Conservation (phyloP, 2,113 vertebrate genomes). For the Apaloderma vittatum region DNA sequence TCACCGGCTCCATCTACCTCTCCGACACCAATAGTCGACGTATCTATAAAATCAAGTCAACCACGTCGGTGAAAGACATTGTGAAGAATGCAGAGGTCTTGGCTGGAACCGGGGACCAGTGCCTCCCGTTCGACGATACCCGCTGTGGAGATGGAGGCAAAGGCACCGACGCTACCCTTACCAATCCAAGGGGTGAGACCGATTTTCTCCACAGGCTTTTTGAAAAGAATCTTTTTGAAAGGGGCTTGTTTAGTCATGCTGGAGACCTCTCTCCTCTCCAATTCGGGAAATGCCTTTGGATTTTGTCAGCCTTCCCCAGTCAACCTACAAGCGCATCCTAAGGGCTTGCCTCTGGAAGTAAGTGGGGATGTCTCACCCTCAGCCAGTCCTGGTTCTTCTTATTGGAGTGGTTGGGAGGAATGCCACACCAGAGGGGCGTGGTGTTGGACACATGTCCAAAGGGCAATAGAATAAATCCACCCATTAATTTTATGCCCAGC, state of each 20-base stretch:
- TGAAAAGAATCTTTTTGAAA: background rate
- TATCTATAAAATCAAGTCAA: constrained; percentile 93
- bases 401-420: background rate
- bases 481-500: background rate
- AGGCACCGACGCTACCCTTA: constrained; percentile 93
- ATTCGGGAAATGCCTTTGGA: background rate
- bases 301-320: background rate
- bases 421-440: background rate
- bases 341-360: background rate
- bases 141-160: constrained; percentile 98
- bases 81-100: constrained; percentile 94
- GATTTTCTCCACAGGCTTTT: background rate
- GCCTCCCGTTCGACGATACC: constrained; percentile 94
- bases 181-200: constrained; percentile 92
- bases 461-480: background rate
- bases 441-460: background rate
- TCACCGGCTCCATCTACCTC: constrained; percentile 90
- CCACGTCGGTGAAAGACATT: constrained; percentile 89
- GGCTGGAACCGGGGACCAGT: constrained; percentile 96
- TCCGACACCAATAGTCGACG: constrained; percentile 96
- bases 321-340: background rate
- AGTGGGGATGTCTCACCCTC: background rate
- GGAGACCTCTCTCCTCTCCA: background rate
- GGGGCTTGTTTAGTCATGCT: background rate
- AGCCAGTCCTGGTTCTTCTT: background rate